Evolutionary conservation across 2,797 vertebrate genomes (phyloP), one percentile per base, ranked within the genome.

Genomic region (Onychomys arenicola): DNA sequence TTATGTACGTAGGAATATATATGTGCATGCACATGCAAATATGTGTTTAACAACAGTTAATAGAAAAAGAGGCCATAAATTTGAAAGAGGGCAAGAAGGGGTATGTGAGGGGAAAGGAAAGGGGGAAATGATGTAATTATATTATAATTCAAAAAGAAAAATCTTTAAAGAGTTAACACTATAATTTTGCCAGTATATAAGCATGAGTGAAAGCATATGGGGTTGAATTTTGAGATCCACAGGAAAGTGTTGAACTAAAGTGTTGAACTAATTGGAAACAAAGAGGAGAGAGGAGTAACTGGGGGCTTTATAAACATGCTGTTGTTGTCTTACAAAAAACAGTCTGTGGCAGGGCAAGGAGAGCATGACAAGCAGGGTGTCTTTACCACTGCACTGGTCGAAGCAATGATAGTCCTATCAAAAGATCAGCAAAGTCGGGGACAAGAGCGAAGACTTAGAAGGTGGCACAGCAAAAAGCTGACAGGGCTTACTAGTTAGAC

Each of bases 261-360:
- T 57, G 0, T 0, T 63, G 55, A 75, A 37, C 10, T 49, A 71
- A 11, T 16, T 3, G 1, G 49, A 49, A 61, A 27, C 67, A 73
- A 34, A 32, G 11, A 89, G 34, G 43, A 69, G 14, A 43, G 21
- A 5, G 3, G 69, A 75, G 27, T 43, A 6, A 7, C 14, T 49
- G 23, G 25, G 11, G 29, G 5, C 75, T 83, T 73, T 78, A 25
- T 40, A 43, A 92, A 69, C 37, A 55, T 11, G 37, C 34, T 40
- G 3, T 21, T 55, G 29, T 29, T 52, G 6, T 17, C 2, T 0
- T 4, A 0, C 32, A 57, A 37, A 82, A 34, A 69, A 61, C 25
- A 43, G 2, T 19, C 46, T 90, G 19, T n/a, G 65, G 25, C n/a
- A 2, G 25, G 5, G 17, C 3, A 17, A 95, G 6, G 57, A 23